phyloP scores from a whole-genome alignment of 2,113 vertebrate species.

The pig (Sus scrofa) region T2T-Sscrofa CM000812.6:207704501-207705000 shows the following conservation, averaged over 20 bases:
- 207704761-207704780: not conserved
- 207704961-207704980: no score
- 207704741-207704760: slow-evolving; percentile 47
- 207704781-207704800: no score
- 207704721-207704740: slow-evolving; percentile 8
- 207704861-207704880: no score
- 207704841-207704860: no score
- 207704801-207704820: no score
- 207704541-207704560: not conserved
- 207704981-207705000: no score
- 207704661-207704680: slow-evolving; percentile 26
- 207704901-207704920: no score
- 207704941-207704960: no score
- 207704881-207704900: no score
- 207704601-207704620: not conserved
- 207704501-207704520: slow-evolving; percentile 52
- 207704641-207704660: not conserved
- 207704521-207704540: slow-evolving; percentile 51
- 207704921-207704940: no score
- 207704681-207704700: slow-evolving; percentile 11
- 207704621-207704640: not conserved
- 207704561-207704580: slow-evolving; percentile 33
- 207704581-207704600: not conserved
- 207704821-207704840: no score
- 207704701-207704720: not conserved